phyloP scores from a whole-genome alignment of 2,888 invertebrate species.

The Cheilosia grossa region DNA sequence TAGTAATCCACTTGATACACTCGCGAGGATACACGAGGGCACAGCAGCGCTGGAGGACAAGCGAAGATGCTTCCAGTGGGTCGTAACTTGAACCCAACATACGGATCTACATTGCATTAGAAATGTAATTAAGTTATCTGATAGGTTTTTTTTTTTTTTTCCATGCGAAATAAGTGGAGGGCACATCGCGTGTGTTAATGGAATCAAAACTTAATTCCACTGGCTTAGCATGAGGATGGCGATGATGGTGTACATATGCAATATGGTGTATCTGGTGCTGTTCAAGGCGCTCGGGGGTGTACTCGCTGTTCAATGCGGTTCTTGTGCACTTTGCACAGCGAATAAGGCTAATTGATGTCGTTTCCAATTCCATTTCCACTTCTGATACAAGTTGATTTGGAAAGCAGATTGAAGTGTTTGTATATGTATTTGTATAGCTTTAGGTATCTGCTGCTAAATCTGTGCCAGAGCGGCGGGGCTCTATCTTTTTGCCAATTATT shows the following conservation, averaged over 20 bases:
- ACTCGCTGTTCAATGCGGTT: slow-evolving; percentile 1
- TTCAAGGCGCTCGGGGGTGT: background rate
- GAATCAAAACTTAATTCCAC: slow-evolving; percentile 62
- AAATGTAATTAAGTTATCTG: slow-evolving; percentile 66
- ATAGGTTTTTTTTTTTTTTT: slow-evolving; percentile 29
- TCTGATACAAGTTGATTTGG: slow-evolving; percentile 36
- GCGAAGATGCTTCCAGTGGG: slow-evolving; percentile 1
- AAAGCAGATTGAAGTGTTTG: slow-evolving; percentile 45
- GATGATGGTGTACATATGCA: too few species aligned
- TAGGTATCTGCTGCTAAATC: background rate
- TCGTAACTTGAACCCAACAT: slow-evolving; percentile 1
- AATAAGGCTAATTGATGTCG: slow-evolving; percentile 69
- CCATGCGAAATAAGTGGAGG: slow-evolving; percentile 14
- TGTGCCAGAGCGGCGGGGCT: slow-evolving; percentile 11
- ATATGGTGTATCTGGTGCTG: background rate
- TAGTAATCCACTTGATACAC: slow-evolving; percentile 70
- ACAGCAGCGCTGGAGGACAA: background rate
- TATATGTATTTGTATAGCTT: background rate
- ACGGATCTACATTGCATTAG: slow-evolving; percentile 59
- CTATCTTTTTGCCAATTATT: slow-evolving; percentile 51
- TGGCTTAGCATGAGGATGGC: slow-evolving; percentile 13
- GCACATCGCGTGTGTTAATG: slow-evolving; percentile 67
- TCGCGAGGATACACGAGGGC: slow-evolving; percentile 25
- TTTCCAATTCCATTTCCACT: slow-evolving; percentile 63
- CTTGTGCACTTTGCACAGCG: slow-evolving; percentile 7